A percentile compares a stretch with the other conserved stretches of the same genome.
phyloP scores from a whole-genome alignment of 1,140 invertebrate genomes.

The Drosophila ananassae region DNA sequence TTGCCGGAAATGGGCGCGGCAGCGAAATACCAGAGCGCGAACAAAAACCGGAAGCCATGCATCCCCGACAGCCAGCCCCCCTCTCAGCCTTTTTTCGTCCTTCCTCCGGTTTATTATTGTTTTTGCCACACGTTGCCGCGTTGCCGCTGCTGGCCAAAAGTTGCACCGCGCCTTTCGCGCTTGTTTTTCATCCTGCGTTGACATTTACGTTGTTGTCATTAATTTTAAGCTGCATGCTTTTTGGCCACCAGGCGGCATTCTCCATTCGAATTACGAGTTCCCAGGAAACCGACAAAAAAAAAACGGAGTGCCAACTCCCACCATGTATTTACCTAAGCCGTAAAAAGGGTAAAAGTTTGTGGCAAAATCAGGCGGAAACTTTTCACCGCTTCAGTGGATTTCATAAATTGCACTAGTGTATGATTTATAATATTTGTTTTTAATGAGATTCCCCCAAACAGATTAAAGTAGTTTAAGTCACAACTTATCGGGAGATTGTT shows the following conservation, averaged over 20 bases:
- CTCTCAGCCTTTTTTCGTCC: background rate
- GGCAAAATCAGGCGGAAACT: constrained; percentile 6
- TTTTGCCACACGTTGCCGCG: constrained; percentile 70
- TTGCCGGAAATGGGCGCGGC: constrained; percentile 28
- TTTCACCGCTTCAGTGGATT: background rate
- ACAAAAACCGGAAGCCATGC: constrained; percentile 80
- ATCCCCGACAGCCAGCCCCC: constrained; percentile 17
- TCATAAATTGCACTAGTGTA: background rate
- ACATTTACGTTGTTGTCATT: constrained; percentile 76
- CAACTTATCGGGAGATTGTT: background rate
- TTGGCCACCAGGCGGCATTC: constrained; percentile 21
- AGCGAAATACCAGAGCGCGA: constrained; percentile 70
- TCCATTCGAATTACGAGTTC: constrained; percentile 39
- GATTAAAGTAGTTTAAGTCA: background rate
- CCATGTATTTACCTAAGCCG: constrained; percentile 31
- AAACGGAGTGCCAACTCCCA: constrained; percentile 12
- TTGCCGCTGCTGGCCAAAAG: constrained; percentile 47
- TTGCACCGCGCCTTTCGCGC: constrained; percentile 59
- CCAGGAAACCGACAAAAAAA: constrained; percentile 13
- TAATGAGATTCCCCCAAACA: background rate
- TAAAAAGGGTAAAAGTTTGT: constrained; percentile 2
- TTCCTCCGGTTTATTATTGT: constrained; percentile 65
- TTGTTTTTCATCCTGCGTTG: constrained; percentile 74
- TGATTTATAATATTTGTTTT: constrained; percentile 4
- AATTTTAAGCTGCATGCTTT: constrained; percentile 73